phyloP scores from a whole-genome alignment of 2,113 vertebrate species.

The Alaudala cheleensis region DNA sequence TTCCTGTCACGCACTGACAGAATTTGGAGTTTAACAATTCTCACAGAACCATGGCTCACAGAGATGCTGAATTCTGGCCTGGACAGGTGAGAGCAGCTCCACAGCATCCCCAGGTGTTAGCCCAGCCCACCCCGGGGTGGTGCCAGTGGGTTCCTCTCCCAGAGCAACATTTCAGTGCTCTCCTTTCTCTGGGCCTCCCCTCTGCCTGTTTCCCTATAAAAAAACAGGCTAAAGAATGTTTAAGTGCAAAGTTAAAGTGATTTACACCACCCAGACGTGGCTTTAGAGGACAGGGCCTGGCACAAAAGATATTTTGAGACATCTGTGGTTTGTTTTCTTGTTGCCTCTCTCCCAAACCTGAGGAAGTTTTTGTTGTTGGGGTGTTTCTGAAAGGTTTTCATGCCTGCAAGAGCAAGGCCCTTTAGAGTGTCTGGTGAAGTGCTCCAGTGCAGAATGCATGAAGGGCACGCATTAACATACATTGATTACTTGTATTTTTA shows the following conservation, averaged over 20 bases:
- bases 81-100: background rate
- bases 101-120: background rate
- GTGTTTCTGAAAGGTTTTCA: background rate
- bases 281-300: background rate
- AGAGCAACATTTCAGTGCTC: background rate
- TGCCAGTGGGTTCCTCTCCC: background rate
- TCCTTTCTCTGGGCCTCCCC: background rate
- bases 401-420: background rate
- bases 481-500: slow-evolving; percentile 36
- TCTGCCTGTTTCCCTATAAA: background rate
- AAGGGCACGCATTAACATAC: slow-evolving; percentile 29
- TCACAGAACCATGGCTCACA: background rate
- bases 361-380: background rate
- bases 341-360: background rate
- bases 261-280: background rate
- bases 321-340: background rate
- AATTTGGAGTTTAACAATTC: background rate
- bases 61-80: background rate
- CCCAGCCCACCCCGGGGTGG: background rate
- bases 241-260: background rate
- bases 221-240: background rate
- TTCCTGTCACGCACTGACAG: background rate
- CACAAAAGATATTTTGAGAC: background rate
- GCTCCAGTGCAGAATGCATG: background rate
- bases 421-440: background rate